Evolutionary conservation across 2,888 invertebrate genomes (phyloP), one percentile per base, ranked within the genome.

Genomic region (Bhutanitis thaidina): DNA sequence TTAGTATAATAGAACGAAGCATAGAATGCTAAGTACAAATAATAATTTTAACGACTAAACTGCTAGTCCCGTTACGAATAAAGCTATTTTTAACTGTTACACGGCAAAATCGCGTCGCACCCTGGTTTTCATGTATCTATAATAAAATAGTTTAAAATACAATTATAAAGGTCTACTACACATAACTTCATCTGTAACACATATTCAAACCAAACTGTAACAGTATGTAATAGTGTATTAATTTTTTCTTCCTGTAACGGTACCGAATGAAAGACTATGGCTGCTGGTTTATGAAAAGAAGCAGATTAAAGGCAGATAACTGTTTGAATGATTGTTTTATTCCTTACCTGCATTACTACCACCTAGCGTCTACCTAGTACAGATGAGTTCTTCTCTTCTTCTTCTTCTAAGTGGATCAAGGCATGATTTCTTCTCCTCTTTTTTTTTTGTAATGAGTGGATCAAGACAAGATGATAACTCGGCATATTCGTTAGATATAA

Each of bases 271-370:
- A 79, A 79, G 87, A 86, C 74, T 83, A 88, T 88, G 88, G 89
- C 89, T 85, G 89, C 87, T 86, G 88, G 87, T 74, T 80, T 78
- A 80, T 66, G 82, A 85, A 74, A 74, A 79, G 79, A 75, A 70
- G 84, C 82, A 81, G 80, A 89, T 82, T 89, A 89, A 89, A 89
- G 87, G 82, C 85, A 87, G 85, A 88, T 89, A 86, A 86, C 89
- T 89, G 89, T 89, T 89, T 86, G 86, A 86, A 73, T 74, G 60
- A 56, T 82, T 76, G 85, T 87, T 87, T 89, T 75, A 81, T 83
- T 86, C 36, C 30, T 14, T 27, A 25, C 40, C 39, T 14, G 13
- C 1, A 13, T 27, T n/a, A n/a, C n/a, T n/a, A n/a, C n/a, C n/a
- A n/a, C n/a, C n/a, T n/a, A n/a, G n/a, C n/a, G n/a, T n/a, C n/a